Evolutionary conservation across 2,113 vertebrate genomes (phyloP), one percentile per base, ranked within the genome.

Genomic region (Patagioenas fasciata): DNA sequence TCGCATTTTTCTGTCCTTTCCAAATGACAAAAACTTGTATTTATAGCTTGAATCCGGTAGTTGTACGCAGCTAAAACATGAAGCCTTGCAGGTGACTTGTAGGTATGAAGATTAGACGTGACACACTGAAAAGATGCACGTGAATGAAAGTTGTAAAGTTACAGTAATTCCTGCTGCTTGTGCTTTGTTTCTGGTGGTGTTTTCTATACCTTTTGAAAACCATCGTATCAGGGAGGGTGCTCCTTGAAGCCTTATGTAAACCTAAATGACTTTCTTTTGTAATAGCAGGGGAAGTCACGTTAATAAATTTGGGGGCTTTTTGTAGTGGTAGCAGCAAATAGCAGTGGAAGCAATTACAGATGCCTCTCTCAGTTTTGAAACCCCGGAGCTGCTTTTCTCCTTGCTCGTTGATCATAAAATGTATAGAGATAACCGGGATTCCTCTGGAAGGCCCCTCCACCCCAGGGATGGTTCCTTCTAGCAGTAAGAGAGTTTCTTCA

Each of bases 161-260:
- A 9, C 1, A 34, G 6, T 42, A 61, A 32, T 54, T 34, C 16
- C 7, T 50, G 9, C 10, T 57, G 31, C 47, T 47, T 71, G n/a
- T 62, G 73, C 19, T 69, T 84, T 69, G 11, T 48, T 89, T 84
- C 50, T 80, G 13, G 6, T 66, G 28, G 1, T 48, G 19, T 36
- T 67, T 85, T 71, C 53, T 75, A 11, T 88, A 7, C 6, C 2
- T 44, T 18, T 62, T 67, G 15, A 89, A 85, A 88, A 54, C 38
- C 24, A 24, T 1, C 0, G 10, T 57, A 66, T 28, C 7, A 0
- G 10, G 44, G 40, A 15, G 16, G 26, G 5, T 61, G 8, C 42
- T 80, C 51, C 44, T 51, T 60, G 54, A 86, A 75, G 32, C 72
- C n/a, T 83, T 17, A 2, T n/a, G 29, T 78, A 42, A 81, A 44